Percentiles rank a stretch among this genome's conserved stretches.
phyloP scores from a whole-genome alignment of 2,113 vertebrate genomes.

The Ageneiosus marmoratus region DNA sequence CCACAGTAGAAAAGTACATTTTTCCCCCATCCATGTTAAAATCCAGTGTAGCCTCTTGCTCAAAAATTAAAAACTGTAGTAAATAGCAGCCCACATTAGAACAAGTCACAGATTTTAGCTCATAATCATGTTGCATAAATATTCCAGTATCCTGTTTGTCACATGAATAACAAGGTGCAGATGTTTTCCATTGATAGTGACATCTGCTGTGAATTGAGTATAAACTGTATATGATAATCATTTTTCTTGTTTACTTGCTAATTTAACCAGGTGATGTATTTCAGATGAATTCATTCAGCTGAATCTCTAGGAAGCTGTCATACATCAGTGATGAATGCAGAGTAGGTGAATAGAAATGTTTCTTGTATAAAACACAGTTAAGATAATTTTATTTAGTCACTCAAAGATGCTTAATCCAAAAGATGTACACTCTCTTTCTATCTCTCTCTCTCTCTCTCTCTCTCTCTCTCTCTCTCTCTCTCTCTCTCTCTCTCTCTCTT shows the following conservation, averaged over 20 bases:
- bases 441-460: background rate
- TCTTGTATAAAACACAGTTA: background rate
- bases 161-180: conserved; percentile 6
- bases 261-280: conserved; percentile 21
- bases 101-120: background rate
- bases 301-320: background rate
- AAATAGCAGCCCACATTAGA: background rate
- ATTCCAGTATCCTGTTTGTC: conserved; percentile 4
- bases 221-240: conserved; percentile 14
- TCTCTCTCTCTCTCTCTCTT: too few species aligned
- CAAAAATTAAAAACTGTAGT: background rate
- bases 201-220: conserved; percentile 22
- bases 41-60: background rate
- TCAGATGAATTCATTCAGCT: background rate
- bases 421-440: background rate
- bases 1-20: background rate
- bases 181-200: conserved; percentile 13
- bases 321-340: background rate
- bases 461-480: too few species aligned
- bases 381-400: background rate
- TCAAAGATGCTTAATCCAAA: background rate
- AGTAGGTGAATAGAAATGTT: background rate
- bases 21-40: background rate
- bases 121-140: background rate
- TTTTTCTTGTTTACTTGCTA: conserved; percentile 17